Conservation (phyloP, 2,797 vertebrate species). For the Tapera naevia region DNA sequence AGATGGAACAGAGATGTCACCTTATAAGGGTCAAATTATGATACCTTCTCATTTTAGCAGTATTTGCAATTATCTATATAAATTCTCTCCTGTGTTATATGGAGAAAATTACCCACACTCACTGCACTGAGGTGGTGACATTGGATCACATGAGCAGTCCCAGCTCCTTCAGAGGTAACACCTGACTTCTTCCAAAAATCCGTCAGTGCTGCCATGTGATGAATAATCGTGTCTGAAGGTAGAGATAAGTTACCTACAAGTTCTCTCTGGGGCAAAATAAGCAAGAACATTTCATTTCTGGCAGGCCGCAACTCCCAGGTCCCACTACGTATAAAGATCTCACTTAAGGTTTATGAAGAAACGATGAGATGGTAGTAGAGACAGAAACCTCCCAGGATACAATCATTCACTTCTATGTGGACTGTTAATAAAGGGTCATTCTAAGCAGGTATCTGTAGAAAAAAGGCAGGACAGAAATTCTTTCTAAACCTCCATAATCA, state of each 20-base stretch:
- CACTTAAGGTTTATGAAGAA: constrained; percentile 54
- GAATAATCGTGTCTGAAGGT: not conserved
- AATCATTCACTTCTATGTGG: not conserved
- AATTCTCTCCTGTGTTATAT: not conserved
- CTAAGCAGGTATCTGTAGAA: not conserved
- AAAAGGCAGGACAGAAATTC: not conserved
- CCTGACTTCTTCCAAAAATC: constrained; percentile 4
- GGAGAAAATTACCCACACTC: not conserved
- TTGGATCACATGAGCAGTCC: not conserved
- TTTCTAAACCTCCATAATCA: not conserved
- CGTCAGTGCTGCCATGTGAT: not conserved
- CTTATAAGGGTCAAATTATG: not conserved
- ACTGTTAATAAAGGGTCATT: constrained; percentile 14
- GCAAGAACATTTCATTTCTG: not conserved
- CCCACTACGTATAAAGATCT: not conserved
- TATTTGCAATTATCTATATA: not conserved
- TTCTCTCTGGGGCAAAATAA: constrained; percentile 12
- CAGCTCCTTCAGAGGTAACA: not conserved
- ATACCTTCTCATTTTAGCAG: not conserved
- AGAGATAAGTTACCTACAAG: constrained; percentile 27
- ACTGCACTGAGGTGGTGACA: not conserved
- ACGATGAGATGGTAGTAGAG: not conserved
- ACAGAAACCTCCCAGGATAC: not conserved
- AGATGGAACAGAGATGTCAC: not conserved
- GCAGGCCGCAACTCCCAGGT: not conserved